These are phyloP conservation scores for Hiodon tergisus DNA, from an alignment of 2,113 vertebrate species.

Conservation along the genomic window DNA sequence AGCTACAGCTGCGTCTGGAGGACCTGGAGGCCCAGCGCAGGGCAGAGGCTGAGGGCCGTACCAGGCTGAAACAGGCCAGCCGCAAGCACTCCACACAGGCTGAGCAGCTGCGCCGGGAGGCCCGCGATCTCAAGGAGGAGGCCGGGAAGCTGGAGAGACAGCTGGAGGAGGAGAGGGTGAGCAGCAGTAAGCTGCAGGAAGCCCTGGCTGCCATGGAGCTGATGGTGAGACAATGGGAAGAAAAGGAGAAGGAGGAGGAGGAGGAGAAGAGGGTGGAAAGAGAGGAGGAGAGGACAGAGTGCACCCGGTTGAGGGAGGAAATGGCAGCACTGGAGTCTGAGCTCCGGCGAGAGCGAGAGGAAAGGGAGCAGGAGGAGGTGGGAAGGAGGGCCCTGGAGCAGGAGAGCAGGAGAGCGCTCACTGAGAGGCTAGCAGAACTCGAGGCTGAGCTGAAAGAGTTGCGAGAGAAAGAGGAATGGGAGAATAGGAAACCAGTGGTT, in stretches of 20 bases:
- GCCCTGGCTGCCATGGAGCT: slow-evolving; percentile 43
- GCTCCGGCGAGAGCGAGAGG: slow-evolving; percentile 5
- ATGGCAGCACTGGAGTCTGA: slow-evolving; percentile 30
- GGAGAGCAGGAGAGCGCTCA: slow-evolving; percentile 39
- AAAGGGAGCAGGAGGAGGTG: slow-evolving; percentile 18
- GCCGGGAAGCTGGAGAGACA: slow-evolving; percentile 26
- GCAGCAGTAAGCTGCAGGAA: slow-evolving; percentile 46
- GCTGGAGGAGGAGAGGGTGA: slow-evolving; percentile 55
- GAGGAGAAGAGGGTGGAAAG: slow-evolving; percentile 27
- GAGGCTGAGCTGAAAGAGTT: slow-evolving; percentile 51
- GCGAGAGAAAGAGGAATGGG: slow-evolving; percentile 33
- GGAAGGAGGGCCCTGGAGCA: slow-evolving; percentile 32
- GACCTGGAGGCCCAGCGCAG: slow-evolving; percentile 63
- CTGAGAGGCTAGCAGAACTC: slow-evolving; percentile 47
- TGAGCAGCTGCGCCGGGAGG: slow-evolving; percentile 38
- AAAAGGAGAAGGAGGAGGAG: slow-evolving; percentile 29
- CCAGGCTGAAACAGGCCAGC: slow-evolving; percentile 62
- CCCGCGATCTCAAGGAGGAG: slow-evolving; percentile 46
- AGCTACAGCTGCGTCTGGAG: slow-evolving; percentile 57
- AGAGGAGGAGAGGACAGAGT: slow-evolving; percentile 31
- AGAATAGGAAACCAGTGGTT: slow-evolving; percentile 32
- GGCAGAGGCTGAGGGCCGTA: slow-evolving; percentile 58
- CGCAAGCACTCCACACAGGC: slow-evolving; percentile 52
- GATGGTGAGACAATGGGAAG: slow-evolving; percentile 33
- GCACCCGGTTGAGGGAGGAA: slow-evolving; percentile 48